Evolutionary conservation across 1,140 invertebrate species (phyloP).

Genomic region (Laodelphax striatellus): DNA sequence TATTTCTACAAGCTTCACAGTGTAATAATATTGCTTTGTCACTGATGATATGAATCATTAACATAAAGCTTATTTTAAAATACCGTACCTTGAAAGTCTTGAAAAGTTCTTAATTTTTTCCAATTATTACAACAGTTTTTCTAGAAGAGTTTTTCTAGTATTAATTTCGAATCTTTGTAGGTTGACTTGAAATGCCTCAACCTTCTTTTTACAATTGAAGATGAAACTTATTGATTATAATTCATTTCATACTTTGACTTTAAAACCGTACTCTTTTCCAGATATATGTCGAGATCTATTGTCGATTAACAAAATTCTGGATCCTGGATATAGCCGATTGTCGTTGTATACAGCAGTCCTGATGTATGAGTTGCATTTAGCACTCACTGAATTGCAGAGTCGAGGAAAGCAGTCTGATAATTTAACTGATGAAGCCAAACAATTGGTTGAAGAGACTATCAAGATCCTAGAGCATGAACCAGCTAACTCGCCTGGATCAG

Average conservation of each 20-base stretch:
- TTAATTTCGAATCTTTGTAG: too few species aligned
- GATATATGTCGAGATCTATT: conserved; percentile 56
- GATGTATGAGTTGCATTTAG: conserved; percentile 51
- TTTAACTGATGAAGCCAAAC: conserved; percentile 31
- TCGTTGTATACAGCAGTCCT: conserved; percentile 58
- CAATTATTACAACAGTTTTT: too few species aligned
- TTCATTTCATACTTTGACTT: not conserved
- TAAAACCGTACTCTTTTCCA: conserved; percentile 14
- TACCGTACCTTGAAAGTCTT: too few species aligned
- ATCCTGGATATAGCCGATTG: conserved; percentile 55
- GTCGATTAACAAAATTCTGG: conserved; percentile 45
- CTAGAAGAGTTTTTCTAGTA: too few species aligned
- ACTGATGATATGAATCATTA: too few species aligned
- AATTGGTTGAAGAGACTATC: conserved; percentile 33
- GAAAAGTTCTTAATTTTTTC: too few species aligned
- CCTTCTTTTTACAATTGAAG: too few species aligned
- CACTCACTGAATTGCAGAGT: conserved; percentile 39
- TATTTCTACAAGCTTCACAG: too few species aligned
- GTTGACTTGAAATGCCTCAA: too few species aligned
- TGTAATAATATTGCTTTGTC: too few species aligned
- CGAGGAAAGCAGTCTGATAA: conserved; percentile 31
- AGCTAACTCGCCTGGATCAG: conserved; percentile 34
- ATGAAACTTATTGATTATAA: not conserved
- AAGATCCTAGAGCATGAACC: conserved; percentile 38
- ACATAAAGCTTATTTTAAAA: too few species aligned